Evolutionary conservation across 2,797 vertebrate genomes (phyloP).

Genomic region (Potorous gilbertii): DNA sequence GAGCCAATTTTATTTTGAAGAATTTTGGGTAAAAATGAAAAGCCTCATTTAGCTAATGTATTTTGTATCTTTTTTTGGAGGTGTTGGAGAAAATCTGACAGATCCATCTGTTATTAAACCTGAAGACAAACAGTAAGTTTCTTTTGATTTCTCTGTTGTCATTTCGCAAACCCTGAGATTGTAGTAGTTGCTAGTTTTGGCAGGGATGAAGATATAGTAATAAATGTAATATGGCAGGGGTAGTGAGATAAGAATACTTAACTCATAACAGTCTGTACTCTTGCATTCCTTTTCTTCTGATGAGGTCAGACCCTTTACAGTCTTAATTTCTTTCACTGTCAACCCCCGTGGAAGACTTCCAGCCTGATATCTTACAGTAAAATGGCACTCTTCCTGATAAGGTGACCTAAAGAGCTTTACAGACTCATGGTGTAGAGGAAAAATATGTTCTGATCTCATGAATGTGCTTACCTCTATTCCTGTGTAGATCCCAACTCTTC

Average conservation of each 20-base stretch:
- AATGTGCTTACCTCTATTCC: background rate
- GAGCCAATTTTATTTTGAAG: constrained; percentile 57
- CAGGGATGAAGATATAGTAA: background rate
- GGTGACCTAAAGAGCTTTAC: background rate
- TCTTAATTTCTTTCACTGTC: background rate
- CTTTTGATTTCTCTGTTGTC: constrained; percentile 52
- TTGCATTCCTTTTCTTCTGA: background rate
- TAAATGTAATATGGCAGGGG: background rate
- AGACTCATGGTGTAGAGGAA: background rate
- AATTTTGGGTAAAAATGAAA: constrained; percentile 61
- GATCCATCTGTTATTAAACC: constrained; percentile 97
- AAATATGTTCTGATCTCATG: background rate
- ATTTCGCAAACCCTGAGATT: constrained; percentile 51
- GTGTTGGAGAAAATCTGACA: constrained; percentile 95
- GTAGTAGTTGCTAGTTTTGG: background rate
- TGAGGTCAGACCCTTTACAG: background rate
- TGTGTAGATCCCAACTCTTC: background rate
- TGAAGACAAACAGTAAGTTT: constrained; percentile 91
- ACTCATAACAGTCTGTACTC: background rate
- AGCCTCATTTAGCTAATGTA: constrained; percentile 51
- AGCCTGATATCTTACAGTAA: background rate
- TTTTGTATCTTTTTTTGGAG: constrained; percentile 84
- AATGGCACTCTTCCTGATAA: background rate
- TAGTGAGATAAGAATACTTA: background rate
- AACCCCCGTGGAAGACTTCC: background rate